phyloP scores from a whole-genome alignment of 1,140 invertebrate genomes.

The Caenorhabditis briggsae region DNA sequence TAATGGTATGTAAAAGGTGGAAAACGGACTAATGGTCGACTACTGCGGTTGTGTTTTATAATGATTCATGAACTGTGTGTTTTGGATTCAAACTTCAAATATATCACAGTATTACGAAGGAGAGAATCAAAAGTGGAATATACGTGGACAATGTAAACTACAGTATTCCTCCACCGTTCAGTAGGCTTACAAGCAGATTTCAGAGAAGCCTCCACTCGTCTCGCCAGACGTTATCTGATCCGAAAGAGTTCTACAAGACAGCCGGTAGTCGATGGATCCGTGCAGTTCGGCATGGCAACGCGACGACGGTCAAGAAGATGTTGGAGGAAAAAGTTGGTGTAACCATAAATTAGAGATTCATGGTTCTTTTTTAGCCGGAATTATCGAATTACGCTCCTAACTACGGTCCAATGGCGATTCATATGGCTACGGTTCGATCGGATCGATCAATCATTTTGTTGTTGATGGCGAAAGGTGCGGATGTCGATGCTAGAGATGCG shows the following conservation, averaged over 20 bases:
- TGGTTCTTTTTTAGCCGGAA: constrained; percentile 1
- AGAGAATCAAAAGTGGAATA: neutral
- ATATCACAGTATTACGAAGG: neutral
- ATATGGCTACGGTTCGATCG: neutral
- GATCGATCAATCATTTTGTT: constrained; percentile 41
- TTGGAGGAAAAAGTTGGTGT: neutral
- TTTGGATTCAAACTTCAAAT: neutral
- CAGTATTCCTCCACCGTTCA: no score
- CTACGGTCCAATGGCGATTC: constrained; percentile 35
- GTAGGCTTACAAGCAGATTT: neutral
- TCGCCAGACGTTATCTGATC: constrained; percentile 8
- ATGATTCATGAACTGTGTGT: constrained; percentile 23
- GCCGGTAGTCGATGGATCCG: constrained; percentile 25
- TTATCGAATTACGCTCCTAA: constrained; percentile 15
- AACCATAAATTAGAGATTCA: neutral
- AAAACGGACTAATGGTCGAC: constrained; percentile 26
- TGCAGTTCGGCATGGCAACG: constrained; percentile 4
- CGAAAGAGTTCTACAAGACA: constrained; percentile 32
- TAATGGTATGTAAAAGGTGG: neutral
- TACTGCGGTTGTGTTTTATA: neutral
- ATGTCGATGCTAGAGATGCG: constrained; percentile 22
- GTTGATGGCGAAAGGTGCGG: constrained; percentile 31
- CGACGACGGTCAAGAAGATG: constrained; percentile 28
- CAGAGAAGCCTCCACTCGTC: constrained; percentile 42
- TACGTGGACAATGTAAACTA: neutral